phyloP scores from a whole-genome alignment of 2,888 invertebrate genomes.

The Mythimna ferrago region DNA sequence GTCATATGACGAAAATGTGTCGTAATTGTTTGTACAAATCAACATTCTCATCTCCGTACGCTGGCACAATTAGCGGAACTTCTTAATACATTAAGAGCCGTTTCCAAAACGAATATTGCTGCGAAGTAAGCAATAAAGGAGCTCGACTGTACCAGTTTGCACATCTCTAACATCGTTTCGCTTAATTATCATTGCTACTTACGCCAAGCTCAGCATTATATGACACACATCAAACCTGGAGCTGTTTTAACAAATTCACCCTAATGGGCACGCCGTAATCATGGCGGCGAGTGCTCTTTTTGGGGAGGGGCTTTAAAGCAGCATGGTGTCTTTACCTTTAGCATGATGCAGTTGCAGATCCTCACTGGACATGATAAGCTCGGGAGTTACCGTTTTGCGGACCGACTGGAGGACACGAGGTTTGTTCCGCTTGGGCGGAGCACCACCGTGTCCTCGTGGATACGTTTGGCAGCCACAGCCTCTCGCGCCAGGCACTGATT shows the following conservation, averaged over 20 bases:
- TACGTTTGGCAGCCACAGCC: too few relatives aligned
- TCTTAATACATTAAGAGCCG: slow-evolving; percentile 81
- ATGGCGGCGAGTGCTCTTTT: too few relatives aligned
- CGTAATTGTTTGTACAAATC: slow-evolving; percentile 74
- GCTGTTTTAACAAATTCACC: slow-evolving; percentile 17
- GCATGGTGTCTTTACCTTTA: too few relatives aligned
- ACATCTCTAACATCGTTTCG: slow-evolving; percentile 84
- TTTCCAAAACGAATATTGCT: slow-evolving; percentile 83
- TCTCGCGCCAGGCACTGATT: too few relatives aligned
- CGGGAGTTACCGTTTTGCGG: too few relatives aligned
- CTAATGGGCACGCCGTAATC: neutral
- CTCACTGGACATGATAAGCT: too few relatives aligned
- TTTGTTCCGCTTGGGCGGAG: too few relatives aligned
- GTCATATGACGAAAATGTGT: slow-evolving; percentile 67
- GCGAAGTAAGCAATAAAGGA: slow-evolving; percentile 85
- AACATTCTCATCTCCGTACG: slow-evolving; percentile 62
- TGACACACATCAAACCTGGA: slow-evolving; percentile 65
- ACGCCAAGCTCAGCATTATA: slow-evolving; percentile 71
- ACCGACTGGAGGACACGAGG: too few relatives aligned
- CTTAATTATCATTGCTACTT: slow-evolving; percentile 87
- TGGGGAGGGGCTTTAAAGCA: too few relatives aligned
- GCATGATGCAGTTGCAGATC: too few relatives aligned
- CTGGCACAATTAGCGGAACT: slow-evolving; percentile 80
- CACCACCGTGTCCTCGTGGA: too few relatives aligned
- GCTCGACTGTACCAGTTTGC: slow-evolving; percentile 84